A percentile compares a stretch with the other conserved stretches of the same genome.
Evolutionary conservation across 2,797 vertebrate species (phyloP).

Genomic region (Macropus fuliginosus): DNA sequence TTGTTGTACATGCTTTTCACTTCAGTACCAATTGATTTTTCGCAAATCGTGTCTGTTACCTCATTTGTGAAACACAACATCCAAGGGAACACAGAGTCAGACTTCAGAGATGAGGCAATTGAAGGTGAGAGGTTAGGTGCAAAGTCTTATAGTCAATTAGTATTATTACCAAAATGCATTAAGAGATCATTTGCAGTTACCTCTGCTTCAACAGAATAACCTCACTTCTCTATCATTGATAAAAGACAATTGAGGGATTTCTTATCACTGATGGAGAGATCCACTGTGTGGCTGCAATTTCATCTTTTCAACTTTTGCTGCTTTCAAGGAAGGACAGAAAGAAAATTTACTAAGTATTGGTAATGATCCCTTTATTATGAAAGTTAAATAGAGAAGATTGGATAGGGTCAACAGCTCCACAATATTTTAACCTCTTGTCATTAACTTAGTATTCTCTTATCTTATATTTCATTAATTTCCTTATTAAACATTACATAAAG

Average conservation of each 20-base stretch:
- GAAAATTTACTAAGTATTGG: background rate
- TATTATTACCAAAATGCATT: background rate
- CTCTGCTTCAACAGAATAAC: background rate
- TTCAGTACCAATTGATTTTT: too few relatives aligned
- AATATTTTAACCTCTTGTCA: background rate
- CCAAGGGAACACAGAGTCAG: too few relatives aligned
- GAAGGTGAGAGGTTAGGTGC: background rate
- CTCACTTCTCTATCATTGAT: background rate
- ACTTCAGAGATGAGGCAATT: too few relatives aligned
- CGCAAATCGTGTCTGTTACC: too few relatives aligned
- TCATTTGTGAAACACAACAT: too few relatives aligned
- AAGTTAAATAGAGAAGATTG: background rate
- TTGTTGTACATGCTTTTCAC: too few relatives aligned
- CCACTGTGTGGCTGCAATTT: background rate
- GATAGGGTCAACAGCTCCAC: background rate
- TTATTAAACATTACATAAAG: background rate
- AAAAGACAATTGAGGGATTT: background rate
- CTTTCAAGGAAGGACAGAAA: background rate
- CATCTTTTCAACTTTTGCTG: background rate
- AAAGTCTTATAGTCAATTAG: background rate
- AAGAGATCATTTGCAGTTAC: background rate
- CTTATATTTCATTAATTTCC: background rate
- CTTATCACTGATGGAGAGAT: background rate
- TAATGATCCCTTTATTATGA: background rate
- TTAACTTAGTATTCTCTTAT: background rate